A percentile compares a stretch with the other conserved stretches of the same genome.
These are phyloP conservation scores for Rhyzopertha dominica DNA, from an alignment of 1,140 invertebrate species.

Conservation along the genomic window DNA sequence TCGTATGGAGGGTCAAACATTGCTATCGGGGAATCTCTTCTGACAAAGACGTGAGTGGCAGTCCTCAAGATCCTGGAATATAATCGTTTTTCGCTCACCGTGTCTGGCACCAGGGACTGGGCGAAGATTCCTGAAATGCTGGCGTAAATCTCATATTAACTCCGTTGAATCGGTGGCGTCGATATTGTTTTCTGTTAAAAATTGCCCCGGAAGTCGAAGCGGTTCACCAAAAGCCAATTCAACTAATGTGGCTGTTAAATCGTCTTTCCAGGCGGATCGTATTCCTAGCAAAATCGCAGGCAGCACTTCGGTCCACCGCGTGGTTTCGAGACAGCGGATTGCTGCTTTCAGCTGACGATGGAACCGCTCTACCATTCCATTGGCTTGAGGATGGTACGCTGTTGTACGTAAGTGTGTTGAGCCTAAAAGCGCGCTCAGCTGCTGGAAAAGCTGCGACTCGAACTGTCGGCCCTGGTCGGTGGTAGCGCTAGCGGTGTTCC, in stretches of 20 bases:
- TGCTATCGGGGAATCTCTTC: too few species aligned
- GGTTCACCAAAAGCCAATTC: conserved; percentile 36
- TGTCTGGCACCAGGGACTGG: too few species aligned
- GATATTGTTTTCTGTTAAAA: too few species aligned
- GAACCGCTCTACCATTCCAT: conserved; percentile 30
- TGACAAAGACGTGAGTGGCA: too few species aligned
- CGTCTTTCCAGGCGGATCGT: conserved; percentile 35
- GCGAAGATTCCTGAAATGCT: too few species aligned
- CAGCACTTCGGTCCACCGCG: conserved; percentile 38
- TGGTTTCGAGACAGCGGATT: conserved; percentile 28
- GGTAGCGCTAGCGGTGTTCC: conserved; percentile 29
- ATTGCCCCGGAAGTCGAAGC: conserved; percentile 39
- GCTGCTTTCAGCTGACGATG: conserved; percentile 28
- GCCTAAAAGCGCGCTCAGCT: conserved; percentile 27
- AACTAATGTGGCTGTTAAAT: conserved; percentile 36
- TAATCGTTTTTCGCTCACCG: too few species aligned
- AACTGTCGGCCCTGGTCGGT: conserved; percentile 43
- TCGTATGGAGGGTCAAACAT: too few species aligned
- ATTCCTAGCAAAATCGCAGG: conserved; percentile 45
- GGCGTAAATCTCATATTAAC: too few species aligned
- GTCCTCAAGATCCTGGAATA: too few species aligned
- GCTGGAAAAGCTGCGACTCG: conserved; percentile 23
- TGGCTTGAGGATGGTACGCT: conserved; percentile 38
- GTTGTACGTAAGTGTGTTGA: conserved; percentile 28
- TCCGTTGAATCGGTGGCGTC: too few species aligned